Conservation (phyloP, 1,140 invertebrate species). For the Saccostrea echinata region DNA sequence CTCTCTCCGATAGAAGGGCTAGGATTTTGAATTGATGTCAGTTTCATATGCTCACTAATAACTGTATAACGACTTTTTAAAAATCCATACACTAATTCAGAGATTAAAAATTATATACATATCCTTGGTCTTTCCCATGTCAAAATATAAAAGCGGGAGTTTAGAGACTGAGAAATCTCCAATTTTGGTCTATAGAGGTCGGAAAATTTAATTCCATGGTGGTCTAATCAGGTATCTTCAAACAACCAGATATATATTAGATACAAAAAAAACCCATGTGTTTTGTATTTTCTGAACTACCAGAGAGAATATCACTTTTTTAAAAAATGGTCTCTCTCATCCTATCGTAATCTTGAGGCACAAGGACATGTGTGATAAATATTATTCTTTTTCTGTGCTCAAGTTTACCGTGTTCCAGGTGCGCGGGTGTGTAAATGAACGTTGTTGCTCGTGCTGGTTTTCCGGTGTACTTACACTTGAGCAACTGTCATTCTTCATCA, state of each 20-base stretch:
- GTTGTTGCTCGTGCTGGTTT: background rate
- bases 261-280: background rate
- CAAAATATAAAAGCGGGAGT: no score
- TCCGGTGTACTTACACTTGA: constrained; percentile 4
- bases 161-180: no score
- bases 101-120: no score
- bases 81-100: no score
- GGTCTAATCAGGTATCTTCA: background rate
- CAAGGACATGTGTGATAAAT: constrained; percentile 2
- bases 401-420: background rate
- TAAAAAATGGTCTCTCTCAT: constrained; percentile 20
- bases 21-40: background rate
- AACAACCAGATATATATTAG: background rate
- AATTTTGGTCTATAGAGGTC: no score
- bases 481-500: constrained; percentile 30
- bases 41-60: background rate
- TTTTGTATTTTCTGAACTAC: constrained; percentile 18
- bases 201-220: background rate
- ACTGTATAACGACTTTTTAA: background rate
- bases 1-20: constrained; percentile 1
- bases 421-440: background rate
- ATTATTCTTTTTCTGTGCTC: background rate
- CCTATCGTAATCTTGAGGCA: background rate
- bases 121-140: no score
- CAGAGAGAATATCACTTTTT: background rate